phyloP scores from a whole-genome alignment of 2,888 invertebrate species.

The Sceliomorpha sp. region DNA sequence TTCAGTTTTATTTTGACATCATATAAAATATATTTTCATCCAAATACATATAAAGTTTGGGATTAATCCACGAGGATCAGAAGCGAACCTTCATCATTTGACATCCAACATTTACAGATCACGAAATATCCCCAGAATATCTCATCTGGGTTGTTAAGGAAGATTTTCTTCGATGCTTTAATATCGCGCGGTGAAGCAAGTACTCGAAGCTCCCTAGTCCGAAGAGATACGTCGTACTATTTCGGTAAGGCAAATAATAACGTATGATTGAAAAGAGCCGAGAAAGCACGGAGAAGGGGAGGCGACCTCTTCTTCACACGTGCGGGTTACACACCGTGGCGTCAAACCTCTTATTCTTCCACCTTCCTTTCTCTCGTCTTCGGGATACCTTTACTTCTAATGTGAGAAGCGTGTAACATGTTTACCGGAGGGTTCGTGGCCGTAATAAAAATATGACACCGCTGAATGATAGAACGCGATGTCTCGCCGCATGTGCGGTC shows the following conservation, averaged over 20 bases:
- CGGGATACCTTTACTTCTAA: constrained; percentile 49
- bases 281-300: constrained; percentile 8
- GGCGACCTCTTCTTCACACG: constrained; percentile 19
- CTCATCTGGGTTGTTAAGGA: too few relatives aligned
- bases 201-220: not conserved
- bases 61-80: too few relatives aligned
- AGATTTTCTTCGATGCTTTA: too few relatives aligned
- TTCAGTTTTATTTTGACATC: too few relatives aligned
- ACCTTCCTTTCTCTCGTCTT: constrained; percentile 34
- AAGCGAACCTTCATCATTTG: too few relatives aligned
- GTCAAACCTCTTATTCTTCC: constrained; percentile 47
- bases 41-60: too few relatives aligned
- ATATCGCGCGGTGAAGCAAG: not conserved
- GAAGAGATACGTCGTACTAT: constrained; percentile 27
- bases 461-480: constrained; percentile 50
- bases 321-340: constrained; percentile 30
- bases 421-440: constrained; percentile 43
- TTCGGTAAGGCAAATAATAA: constrained; percentile 32
- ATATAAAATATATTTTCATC: too few relatives aligned
- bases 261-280: constrained; percentile 41
- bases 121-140: too few relatives aligned
- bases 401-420: constrained; percentile 59
- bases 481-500: not conserved
- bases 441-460: constrained; percentile 58
- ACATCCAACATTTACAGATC: too few relatives aligned